Evolutionary conservation across 1,140 invertebrate species (phyloP), one percentile per base, ranked within the genome.

Genomic region (Drosophila fuyamai): DNA sequence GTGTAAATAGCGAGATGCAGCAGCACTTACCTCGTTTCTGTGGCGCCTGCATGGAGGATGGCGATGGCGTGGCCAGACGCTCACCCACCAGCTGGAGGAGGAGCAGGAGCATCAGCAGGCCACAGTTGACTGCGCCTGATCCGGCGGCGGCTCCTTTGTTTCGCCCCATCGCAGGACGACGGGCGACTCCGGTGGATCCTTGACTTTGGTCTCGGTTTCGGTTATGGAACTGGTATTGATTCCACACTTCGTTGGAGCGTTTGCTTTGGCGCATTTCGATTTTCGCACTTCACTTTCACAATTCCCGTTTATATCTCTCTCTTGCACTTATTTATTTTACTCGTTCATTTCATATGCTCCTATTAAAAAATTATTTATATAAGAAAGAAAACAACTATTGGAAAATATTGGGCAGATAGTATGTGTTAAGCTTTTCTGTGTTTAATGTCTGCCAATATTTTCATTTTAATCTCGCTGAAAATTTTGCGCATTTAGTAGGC

Each of bases 11-110:
- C 14, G 36, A 16, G 16, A 41, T 32, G 29, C 44, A 10, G 48
- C 46, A 57, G 44, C 32, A 59, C 83, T 90, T 74, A 92, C 90
- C 90, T 92, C 90, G 54, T 73, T 92, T 92, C 65, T 92, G 90
- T 55, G 90, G 90, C 56, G 89, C 59, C 67, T 91, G 89, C 83
- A 92, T 81, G 46, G 90, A 84, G 51, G 90, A 91, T 23, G 89
- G 85, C 50, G 90, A 91, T 23, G 90, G 90, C 57, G 79, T 79
- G 47, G 86, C 72, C 55, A 80, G 73, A 7, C 84, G 71, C 41
- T 57, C 60, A 14, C 51, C 67, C 48, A 88, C 54, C 44, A 81
- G 71, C 62, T 84, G 86, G 56, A 83, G 60, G 29, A 88, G 44
- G 38, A 85, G 29, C 62, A 88, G 47, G 62, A 86, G 32, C 70